Conservation (phyloP, 2,797 vertebrate genomes). For the Tamandua tetradactyla region DNA sequence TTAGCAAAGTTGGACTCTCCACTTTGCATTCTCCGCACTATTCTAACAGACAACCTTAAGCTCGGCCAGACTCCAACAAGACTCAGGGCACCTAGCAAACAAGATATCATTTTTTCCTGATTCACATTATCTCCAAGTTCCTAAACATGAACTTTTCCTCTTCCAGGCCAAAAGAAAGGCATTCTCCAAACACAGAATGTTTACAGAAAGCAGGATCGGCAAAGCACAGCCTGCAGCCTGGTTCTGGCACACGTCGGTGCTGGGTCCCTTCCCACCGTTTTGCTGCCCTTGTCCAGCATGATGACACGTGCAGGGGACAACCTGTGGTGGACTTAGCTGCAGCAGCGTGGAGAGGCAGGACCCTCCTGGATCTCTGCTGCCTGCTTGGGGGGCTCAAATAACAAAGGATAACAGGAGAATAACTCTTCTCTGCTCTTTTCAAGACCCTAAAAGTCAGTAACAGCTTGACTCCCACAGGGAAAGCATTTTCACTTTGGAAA, state of each 20-base stretch:
- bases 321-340: neutral
- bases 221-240: neutral
- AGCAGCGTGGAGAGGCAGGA: neutral
- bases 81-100: neutral
- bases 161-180: constrained; percentile 3
- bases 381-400: neutral
- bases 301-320: neutral
- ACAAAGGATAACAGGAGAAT: neutral
- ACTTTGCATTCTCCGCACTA: neutral
- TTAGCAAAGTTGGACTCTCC: neutral
- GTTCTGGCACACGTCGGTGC: neutral
- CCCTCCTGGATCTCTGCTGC: neutral
- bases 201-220: neutral
- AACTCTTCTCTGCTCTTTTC: neutral
- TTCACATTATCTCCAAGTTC: constrained; percentile 46
- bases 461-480: neutral
- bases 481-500: constrained; percentile 7
- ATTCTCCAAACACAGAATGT: neutral
- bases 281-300: neutral
- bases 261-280: neutral
- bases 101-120: constrained; percentile 35
- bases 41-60: neutral
- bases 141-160: constrained; percentile 13
- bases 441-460: neutral
- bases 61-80: constrained; percentile 2